Evolutionary conservation across 2,888 invertebrate genomes (phyloP).

Genomic region (Pristionchus japonicus): DNA sequence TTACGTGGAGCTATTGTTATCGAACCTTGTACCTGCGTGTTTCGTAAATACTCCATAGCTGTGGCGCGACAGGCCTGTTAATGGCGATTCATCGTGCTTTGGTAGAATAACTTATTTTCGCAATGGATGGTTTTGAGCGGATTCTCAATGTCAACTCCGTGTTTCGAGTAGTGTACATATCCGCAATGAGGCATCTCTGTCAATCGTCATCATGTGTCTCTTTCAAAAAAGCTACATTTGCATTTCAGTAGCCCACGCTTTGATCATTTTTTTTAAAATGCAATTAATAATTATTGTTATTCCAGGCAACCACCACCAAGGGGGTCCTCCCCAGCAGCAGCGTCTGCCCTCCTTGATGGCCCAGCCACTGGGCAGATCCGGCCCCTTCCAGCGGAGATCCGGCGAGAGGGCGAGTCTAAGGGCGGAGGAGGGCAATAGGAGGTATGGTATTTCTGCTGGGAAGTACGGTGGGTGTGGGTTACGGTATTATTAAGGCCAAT

Average conservation of each 20-base stretch:
- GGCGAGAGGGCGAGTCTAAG: conserved; percentile 32
- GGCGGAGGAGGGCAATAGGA: conserved; percentile 42
- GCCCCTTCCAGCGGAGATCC: conserved; percentile 12
- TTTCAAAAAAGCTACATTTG: background rate
- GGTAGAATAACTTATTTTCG: no score
- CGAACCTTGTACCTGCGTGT: no score
- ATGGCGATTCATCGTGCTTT: no score
- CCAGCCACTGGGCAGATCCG: background rate
- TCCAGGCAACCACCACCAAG: background rate
- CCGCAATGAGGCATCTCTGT: background rate
- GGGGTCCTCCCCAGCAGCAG: background rate
- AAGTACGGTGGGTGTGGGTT: background rate
- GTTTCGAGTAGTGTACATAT: background rate
- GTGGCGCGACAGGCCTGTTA: no score
- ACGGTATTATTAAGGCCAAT: no score
- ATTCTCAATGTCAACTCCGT: no score
- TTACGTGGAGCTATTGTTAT: no score
- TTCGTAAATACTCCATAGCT: no score
- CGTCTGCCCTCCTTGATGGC: background rate
- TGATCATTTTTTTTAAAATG: background rate
- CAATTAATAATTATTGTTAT: background rate
- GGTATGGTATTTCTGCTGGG: background rate
- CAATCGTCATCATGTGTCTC: background rate
- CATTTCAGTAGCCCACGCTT: no score
- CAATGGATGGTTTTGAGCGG: no score